Evolutionary conservation across 2,113 vertebrate genomes (phyloP).

Genomic region (Edolisoma coerulescens): DNA sequence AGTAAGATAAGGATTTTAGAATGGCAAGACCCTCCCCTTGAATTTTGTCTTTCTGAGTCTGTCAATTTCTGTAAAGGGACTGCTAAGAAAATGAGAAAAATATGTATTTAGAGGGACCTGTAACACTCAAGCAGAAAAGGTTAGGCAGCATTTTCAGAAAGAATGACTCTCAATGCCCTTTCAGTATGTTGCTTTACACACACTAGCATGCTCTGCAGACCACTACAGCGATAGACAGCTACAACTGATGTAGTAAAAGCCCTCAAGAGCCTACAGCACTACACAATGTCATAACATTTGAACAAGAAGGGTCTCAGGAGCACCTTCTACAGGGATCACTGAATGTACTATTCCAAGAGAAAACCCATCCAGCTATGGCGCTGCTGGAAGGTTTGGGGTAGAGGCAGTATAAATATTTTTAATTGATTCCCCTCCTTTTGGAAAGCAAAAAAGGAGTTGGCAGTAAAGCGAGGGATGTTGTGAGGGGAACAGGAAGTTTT

Average conservation of each 20-base stretch:
- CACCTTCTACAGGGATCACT: not conserved
- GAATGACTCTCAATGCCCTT: not conserved
- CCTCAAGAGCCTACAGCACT: not conserved
- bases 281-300: not conserved
- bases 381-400: not conserved
- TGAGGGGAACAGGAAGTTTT: accelerated
- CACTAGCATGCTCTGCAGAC: not conserved
- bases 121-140: not conserved
- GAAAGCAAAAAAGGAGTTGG: not conserved
- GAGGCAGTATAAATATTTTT: not conserved
- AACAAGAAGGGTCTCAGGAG: not conserved
- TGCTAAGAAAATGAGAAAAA: not conserved
- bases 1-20: not conserved
- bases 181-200: not conserved
- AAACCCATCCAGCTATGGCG: not conserved
- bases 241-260: not conserved
- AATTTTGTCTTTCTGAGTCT: not conserved
- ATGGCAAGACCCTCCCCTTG: not conserved
- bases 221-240: not conserved
- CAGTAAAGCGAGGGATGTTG: accelerated
- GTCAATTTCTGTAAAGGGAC: not conserved
- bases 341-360: not conserved
- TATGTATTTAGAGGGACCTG: not conserved
- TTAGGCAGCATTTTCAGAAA: not conserved
- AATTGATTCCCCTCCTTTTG: not conserved